Base-by-base conservation (phyloP, 2,888 invertebrate species). In the Drosophila affinis region DNA sequence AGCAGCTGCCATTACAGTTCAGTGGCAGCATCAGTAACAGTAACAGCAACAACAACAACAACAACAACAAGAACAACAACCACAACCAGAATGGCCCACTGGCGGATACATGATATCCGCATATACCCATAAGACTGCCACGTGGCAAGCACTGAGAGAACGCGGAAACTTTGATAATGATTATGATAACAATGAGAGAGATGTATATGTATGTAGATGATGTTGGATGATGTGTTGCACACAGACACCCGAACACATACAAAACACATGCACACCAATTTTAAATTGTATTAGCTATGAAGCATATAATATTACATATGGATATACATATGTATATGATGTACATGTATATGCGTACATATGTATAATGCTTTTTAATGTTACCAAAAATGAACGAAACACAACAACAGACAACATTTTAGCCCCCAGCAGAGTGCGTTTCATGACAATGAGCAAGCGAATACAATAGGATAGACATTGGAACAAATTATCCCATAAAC, bases 21-120 rank as follows among this genome's bases (percentile, higher is more conserved):
- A 74, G 24, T 53, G 60, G 62, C 46, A 64, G 51, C 58, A 63
- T 46, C 61, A 73, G 57, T 47, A 68, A 44, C 55, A 70, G 54
- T 46, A 64, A 70, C 24, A n/a, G n/a, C n/a, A n/a, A n/a, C 5
- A 72, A 57, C 52, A 68, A 44, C 57, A 70, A 57, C 47, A 62
- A 70, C 54, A 61, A 70, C 32, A 70, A 74, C 45, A 68, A 56
- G 48, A 56, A 68, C 29, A 67, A 57, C 51, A 60, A 62, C 62
- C 53, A 63, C 63, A 54, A 58, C 74, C 60, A 61, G 57, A 80
- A 71, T 55, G 75, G 64, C 62, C 83, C 78, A 60, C 12, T 75
- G 55, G 78, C 74, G 56, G 85, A 78, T 73, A 87, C 87, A 87
- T 87, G 88, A 87, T 87, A 85, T 77, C 86, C 79, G 68, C 83